These are phyloP conservation scores for Euleptes europaea DNA, from an alignment of 2,113 vertebrate genomes.

Conservation along the genomic window DNA sequence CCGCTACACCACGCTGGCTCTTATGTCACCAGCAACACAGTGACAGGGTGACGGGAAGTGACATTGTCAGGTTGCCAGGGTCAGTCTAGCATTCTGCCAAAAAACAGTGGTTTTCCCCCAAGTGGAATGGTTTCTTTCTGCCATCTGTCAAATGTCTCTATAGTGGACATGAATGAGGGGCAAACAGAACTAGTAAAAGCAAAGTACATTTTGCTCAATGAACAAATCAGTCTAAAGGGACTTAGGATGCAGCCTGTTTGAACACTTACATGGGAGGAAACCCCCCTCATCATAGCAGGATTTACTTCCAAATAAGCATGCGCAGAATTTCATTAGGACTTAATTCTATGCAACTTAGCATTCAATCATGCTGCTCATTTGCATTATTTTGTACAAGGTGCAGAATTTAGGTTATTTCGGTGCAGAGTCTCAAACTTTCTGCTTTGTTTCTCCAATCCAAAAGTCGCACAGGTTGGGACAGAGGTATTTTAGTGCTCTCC, in stretches of 20 bases:
- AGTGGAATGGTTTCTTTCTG: background rate
- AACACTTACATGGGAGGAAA: background rate
- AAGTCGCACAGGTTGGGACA: rapidly evolving
- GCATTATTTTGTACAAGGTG: background rate
- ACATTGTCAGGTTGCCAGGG: too few species aligned
- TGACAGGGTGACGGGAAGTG: too few species aligned
- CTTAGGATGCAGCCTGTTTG: background rate
- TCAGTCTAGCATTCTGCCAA: too few species aligned
- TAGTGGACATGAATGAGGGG: too few species aligned
- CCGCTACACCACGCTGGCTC: too few species aligned
- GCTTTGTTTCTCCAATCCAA: background rate
- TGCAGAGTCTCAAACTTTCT: background rate
- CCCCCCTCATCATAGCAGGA: too few species aligned
- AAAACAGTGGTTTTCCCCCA: background rate
- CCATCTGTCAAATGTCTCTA: background rate
- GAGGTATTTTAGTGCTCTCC: background rate
- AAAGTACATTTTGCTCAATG: background rate
- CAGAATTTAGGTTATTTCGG: background rate
- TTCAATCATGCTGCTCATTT: background rate
- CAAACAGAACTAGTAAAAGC: background rate
- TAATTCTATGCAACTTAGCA: too few species aligned
- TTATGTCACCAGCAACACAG: too few species aligned
- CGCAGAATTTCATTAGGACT: too few species aligned
- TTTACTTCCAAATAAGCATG: too few species aligned
- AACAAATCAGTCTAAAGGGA: background rate